Conservation (phyloP, 2,888 invertebrate species). For the Chirona hameri region DNA sequence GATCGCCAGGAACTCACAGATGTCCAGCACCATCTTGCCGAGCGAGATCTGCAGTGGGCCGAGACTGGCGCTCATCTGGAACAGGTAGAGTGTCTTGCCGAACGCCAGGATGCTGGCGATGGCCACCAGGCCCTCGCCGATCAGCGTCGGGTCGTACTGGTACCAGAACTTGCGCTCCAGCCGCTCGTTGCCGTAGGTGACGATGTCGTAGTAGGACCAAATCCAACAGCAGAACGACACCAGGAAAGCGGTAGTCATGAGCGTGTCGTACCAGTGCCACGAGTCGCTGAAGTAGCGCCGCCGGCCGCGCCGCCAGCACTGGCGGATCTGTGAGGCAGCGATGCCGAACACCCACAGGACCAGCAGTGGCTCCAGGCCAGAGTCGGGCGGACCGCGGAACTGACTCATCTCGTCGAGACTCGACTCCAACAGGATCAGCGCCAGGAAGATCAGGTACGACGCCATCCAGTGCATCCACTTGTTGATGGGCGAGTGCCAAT, state of each 20-base stretch:
- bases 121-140: slow-evolving; percentile 64
- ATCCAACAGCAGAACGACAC: slow-evolving; percentile 8
- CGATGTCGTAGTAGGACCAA: slow-evolving; percentile 47
- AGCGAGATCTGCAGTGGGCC: slow-evolving; percentile 59
- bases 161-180: slow-evolving; percentile 64
- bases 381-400: slow-evolving; percentile 58
- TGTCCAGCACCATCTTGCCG: slow-evolving; percentile 65
- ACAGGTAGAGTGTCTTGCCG: slow-evolving; percentile 60
- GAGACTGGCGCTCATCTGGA: slow-evolving; percentile 60
- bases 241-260: not conserved
- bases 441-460: slow-evolving; percentile 63
- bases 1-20: slow-evolving; percentile 59
- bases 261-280: slow-evolving; percentile 56
- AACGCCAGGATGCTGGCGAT: slow-evolving; percentile 64
- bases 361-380: slow-evolving; percentile 46
- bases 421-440: slow-evolving; percentile 56
- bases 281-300: slow-evolving; percentile 49
- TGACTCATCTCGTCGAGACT: slow-evolving; percentile 56
- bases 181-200: slow-evolving; percentile 50
- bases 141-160: slow-evolving; percentile 59
- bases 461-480: slow-evolving; percentile 66
- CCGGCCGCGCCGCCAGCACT: not conserved
- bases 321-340: slow-evolving; percentile 1
- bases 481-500: slow-evolving; percentile 55
- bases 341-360: slow-evolving; percentile 22